Evolutionary conservation across 2,888 invertebrate species (phyloP).

Genomic region (Venusia cambrica): DNA sequence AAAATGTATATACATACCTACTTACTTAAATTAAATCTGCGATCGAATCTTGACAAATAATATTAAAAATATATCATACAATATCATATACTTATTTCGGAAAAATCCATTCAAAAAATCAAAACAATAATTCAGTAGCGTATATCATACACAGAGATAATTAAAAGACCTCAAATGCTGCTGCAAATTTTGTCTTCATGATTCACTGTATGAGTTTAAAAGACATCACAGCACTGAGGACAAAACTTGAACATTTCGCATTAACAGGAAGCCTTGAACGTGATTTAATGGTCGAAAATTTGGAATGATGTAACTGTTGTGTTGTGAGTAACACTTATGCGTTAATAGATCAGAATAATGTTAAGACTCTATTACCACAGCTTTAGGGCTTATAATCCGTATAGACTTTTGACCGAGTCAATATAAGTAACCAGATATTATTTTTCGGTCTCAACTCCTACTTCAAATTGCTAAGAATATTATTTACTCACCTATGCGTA

Average conservation of each 20-base stretch:
- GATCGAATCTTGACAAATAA: no score
- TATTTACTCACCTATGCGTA: no score
- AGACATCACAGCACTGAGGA: conserved; percentile 12
- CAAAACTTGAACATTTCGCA: conserved; percentile 25
- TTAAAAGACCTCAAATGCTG: neutral
- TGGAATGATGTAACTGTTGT: conserved; percentile 30
- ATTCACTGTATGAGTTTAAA: conserved; percentile 1
- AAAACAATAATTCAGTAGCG: no score
- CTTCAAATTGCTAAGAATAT: neutral
- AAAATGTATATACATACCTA: no score
- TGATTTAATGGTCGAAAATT: conserved; percentile 31
- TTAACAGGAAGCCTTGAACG: conserved; percentile 29
- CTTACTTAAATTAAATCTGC: no score
- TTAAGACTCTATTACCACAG: conserved; percentile 6
- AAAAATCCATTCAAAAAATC: no score
- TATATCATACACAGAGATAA: no score
- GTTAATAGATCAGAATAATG: conserved; percentile 8
- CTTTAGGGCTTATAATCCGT: conserved; percentile 4
- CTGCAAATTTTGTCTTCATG: neutral
- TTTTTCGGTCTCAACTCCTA: neutral
- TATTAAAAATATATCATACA: no score
- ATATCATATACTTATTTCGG: no score
- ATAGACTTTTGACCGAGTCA: conserved; percentile 8
- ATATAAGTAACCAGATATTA: conserved; percentile 4
- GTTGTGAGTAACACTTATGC: conserved; percentile 23